A percentile compares a stretch with the other conserved stretches of the same genome.
Conservation (phyloP, 2,113 vertebrate genomes). For the Tiliqua scincoides region DNA sequence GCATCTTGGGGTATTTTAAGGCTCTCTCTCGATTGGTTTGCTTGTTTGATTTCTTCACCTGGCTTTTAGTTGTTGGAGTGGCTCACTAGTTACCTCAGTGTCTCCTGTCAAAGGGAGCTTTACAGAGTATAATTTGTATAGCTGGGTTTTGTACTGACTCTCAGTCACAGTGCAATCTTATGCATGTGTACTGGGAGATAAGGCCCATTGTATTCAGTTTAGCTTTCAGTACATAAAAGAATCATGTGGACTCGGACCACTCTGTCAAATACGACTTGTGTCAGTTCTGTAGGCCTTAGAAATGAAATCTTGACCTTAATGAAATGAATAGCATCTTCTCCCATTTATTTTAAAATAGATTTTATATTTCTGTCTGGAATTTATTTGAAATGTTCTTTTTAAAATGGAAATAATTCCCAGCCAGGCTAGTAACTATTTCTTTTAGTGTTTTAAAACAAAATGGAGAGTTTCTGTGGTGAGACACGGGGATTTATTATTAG, state of each 20-base stretch:
- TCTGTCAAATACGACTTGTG: not conserved
- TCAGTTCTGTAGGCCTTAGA: not conserved
- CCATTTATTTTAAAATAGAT: not conserved
- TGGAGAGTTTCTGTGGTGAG: not conserved
- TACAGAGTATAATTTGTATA: not conserved
- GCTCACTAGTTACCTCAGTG: not conserved
- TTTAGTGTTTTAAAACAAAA: not conserved
- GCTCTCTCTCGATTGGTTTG: not conserved
- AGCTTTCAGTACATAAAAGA: not conserved
- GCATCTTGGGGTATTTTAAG: not conserved
- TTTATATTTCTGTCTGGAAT: no score
- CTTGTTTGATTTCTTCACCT: not conserved
- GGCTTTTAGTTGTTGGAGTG: not conserved
- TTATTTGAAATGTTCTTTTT: not conserved
- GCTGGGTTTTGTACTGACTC: not conserved
- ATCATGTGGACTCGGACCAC: not conserved
- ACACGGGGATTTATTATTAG: conserved; percentile 18
- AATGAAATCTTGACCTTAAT: not conserved
- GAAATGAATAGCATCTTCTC: not conserved
- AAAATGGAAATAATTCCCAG: conserved; percentile 1
- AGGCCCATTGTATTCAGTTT: not conserved
- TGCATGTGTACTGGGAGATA: no score
- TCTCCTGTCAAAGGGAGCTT: no score
- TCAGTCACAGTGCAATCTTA: not conserved
- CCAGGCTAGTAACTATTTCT: not conserved